Evolutionary conservation across 2,797 vertebrate genomes (phyloP), one percentile per base, ranked within the genome.

Genomic region (Esox lucius): DNA sequence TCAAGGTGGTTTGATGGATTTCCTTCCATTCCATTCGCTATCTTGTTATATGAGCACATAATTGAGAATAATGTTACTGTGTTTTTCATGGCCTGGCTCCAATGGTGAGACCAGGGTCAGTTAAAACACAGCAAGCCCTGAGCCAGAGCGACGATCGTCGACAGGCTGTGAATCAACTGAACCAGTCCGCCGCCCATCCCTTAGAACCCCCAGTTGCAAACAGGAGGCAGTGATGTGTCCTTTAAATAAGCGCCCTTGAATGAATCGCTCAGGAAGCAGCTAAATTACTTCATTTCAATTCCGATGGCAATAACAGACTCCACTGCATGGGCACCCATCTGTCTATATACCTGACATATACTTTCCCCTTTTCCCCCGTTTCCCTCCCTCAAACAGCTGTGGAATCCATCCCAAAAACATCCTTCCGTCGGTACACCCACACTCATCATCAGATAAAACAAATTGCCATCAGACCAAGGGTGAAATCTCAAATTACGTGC

Each of bases 401-500:
- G 78, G 77, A 86, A 82, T 83, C 68, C 75, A 59, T 78, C 66
- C 69, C 3, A 66, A 79, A 66, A 77, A 66, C 74, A 78, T 85
- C 75, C 76, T 76, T 85, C 75, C 75, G 59, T 88, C 72, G 46
- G 65, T 24, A 70, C 77, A 56, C 72, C 7, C 42, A 77, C 78
- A 87, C 69, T 74, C 68, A 69, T 81, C 78, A 86, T 85, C 83
- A 85, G 88, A 90, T 86, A 86, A 89, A 83, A 78, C 72, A 76
- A 87, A 84, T 79, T 84, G 86, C 84, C 85, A 80, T 74, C 61
- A 75, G 85, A 82, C 86, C 83, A 83, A 81, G 82, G 80, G 77
- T 85, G 84, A 89, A 90, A 92, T 91, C 86, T 89, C 84, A 77
- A 81, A 79, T 80, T 88, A 87, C 51, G 71, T 78, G 79, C 71